These are phyloP conservation scores for Malurus splendens DNA, from an alignment of 2,797 vertebrate genomes.

Conservation along the genomic window DNA sequence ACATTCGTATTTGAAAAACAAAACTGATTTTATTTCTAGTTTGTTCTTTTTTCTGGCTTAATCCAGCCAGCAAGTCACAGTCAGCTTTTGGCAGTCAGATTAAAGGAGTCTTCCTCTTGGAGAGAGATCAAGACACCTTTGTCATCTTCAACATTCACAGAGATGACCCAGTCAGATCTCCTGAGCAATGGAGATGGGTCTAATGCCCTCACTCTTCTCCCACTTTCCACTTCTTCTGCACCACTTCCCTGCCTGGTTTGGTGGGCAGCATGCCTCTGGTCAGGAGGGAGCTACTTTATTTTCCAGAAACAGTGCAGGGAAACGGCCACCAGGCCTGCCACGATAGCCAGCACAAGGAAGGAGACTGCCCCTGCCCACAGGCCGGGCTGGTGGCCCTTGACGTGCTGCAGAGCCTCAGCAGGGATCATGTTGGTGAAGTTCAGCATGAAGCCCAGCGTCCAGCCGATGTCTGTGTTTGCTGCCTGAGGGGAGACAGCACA, in stretches of 20 bases:
- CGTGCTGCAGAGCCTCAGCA: background rate
- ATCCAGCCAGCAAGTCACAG: background rate
- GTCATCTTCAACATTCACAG: background rate
- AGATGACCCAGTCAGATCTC: background rate
- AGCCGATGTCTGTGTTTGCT: conserved; percentile 72
- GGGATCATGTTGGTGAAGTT: conserved; percentile 78
- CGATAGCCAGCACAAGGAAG: conserved; percentile 63
- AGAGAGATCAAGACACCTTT: background rate
- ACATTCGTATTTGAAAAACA: background rate
- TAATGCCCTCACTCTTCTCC: background rate
- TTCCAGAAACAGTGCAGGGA: conserved; percentile 46
- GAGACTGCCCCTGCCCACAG: conserved; percentile 70
- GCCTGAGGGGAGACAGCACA: conserved; percentile 58
- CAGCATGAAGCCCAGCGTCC: conserved; percentile 83
- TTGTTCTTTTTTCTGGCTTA: background rate
- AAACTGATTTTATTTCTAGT: conserved; percentile 12
- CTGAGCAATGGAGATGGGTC: background rate
- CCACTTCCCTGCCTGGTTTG: background rate
- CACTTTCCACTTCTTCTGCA: background rate
- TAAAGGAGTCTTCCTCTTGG: background rate
- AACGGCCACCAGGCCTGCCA: conserved; percentile 30
- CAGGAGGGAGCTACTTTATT: background rate
- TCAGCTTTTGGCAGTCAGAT: background rate
- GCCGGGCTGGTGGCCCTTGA: conserved; percentile 51
- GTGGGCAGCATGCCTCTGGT: background rate